These are phyloP conservation scores for Lasioglossum figueresi DNA, from an alignment of 2,888 invertebrate species.

Conservation along the genomic window DNA sequence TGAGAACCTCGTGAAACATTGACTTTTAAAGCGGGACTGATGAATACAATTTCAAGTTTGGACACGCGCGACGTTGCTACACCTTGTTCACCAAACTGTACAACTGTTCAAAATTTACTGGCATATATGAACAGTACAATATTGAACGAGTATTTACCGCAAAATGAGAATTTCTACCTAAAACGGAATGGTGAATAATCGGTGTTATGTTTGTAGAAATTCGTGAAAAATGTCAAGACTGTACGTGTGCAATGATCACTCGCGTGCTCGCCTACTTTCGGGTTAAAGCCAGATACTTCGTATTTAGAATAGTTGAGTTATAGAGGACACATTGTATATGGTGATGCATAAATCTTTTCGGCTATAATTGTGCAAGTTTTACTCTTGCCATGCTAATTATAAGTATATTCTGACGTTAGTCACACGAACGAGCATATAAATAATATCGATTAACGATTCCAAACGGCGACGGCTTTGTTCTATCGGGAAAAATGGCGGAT, in stretches of 20 bases:
- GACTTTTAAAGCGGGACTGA: not conserved
- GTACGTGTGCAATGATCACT: conserved; percentile 11
- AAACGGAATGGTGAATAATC: not conserved
- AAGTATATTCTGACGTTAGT: conserved; percentile 4
- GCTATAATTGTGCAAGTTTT: conserved; percentile 19
- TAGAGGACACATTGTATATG: conserved; percentile 19
- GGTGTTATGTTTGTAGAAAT: conserved; percentile 22
- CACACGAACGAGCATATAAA: not conserved
- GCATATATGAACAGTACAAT: not conserved
- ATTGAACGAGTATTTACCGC: not conserved
- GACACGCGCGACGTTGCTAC: not conserved
- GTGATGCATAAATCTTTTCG: conserved; percentile 41
- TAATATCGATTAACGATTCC: not conserved
- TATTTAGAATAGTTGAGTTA: conserved; percentile 40
- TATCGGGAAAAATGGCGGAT: not conserved
- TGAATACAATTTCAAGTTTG: not conserved
- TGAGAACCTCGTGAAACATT: not conserved
- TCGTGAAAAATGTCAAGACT: conserved; percentile 19
- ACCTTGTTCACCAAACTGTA: not conserved
- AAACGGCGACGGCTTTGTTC: not conserved
- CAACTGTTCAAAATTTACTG: not conserved
- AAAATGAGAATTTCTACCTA: conserved; percentile 2
- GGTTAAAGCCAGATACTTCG: conserved; percentile 32
- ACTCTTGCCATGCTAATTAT: conserved; percentile 1
- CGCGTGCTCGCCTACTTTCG: conserved; percentile 52